phyloP scores from a whole-genome alignment of 35 echinoderm and acorn worm species.

The Chiridota heheva region DNA sequence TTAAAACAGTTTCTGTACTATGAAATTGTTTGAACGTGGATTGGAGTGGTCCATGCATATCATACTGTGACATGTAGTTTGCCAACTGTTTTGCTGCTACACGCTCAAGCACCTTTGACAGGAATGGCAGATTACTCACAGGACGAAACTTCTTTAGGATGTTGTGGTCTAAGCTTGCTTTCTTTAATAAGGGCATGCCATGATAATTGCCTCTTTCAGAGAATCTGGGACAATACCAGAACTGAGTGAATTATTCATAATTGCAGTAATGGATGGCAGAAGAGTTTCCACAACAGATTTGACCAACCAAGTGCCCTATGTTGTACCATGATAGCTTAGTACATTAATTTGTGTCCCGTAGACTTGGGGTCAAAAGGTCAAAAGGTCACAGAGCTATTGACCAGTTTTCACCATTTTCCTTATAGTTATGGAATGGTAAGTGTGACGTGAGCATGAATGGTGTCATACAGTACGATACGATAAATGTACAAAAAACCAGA shows the following conservation, averaged over 20 bases:
- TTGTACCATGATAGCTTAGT: too few relatives aligned
- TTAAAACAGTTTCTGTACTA: conserved; percentile 38
- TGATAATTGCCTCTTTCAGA: conserved; percentile 19
- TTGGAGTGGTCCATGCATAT: conserved; percentile 27
- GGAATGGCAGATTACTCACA: conserved; percentile 38
- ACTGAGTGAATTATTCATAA: neutral
- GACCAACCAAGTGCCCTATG: conserved; percentile 14
- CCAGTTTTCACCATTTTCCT: too few relatives aligned
- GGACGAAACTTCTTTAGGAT: conserved; percentile 29
- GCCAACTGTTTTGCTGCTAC: conserved; percentile 20
- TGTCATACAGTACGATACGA: too few relatives aligned
- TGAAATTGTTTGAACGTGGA: conserved; percentile 47
- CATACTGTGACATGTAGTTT: conserved; percentile 24
- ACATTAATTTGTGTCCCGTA: too few relatives aligned
- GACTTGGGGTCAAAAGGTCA: too few relatives aligned
- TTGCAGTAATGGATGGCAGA: neutral
- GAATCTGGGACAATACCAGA: conserved; percentile 5
- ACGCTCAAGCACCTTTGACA: conserved; percentile 29
- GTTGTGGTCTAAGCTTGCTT: conserved; percentile 24
- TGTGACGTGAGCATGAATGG: too few relatives aligned
- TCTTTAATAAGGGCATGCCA: conserved; percentile 18
- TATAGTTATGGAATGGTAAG: too few relatives aligned
- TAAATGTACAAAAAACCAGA: too few relatives aligned
- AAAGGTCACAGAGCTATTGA: too few relatives aligned
- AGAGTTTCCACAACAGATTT: neutral